Evolutionary conservation across 2,888 invertebrate genomes (phyloP), one percentile per base, ranked within the genome.

Genomic region (Andrena trimmerana): DNA sequence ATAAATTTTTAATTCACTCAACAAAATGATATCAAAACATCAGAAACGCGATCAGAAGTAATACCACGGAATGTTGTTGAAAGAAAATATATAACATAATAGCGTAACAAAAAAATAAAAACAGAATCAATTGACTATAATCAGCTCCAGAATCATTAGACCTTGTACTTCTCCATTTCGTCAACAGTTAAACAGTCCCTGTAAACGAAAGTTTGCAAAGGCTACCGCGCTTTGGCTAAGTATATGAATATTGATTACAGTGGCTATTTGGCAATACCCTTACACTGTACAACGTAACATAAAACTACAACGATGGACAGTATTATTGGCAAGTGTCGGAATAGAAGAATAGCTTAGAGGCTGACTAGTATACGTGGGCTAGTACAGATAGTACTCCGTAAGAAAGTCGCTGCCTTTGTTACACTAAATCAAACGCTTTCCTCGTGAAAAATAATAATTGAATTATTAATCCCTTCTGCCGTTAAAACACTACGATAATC

Each of bases 21-120:
- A 93, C 92, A 93, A 92, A 92, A 92, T 91, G 84, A 88, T 93
- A 93, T 93, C 92, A 93, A 93, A 93, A 89, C 88, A 91, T 89
- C 85, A 90, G 84, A 89, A 92, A 91, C 87, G 88, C 84, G 87
- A 88, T 83, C 89, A 83, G 86, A 84, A 84, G 83, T 74, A 87
- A 78, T 78, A 79, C 65, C 62, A 71, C 77, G 74, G 81, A 82
- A 83, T 82, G 75, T 85, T 72, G 71, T 85, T 84, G 73, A 89
- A 90, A 87, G 88, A 87, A 88, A 89, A 89, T 84, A 85, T 83
- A 76, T 76, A 89, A 89, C 88, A 85, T 84, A 89, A 86, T 89
- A 90, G 88, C 77, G 86, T 89, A 92, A 90, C 88, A 90, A 91
- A 89, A 89, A 90, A 91, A 89, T 89, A 91, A 92, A 90, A 91